Percentiles rank a stretch among this genome's conserved stretches.
Evolutionary conservation across 1,140 invertebrate species (phyloP).

Genomic region (Ceratosolen fusciceps): DNA sequence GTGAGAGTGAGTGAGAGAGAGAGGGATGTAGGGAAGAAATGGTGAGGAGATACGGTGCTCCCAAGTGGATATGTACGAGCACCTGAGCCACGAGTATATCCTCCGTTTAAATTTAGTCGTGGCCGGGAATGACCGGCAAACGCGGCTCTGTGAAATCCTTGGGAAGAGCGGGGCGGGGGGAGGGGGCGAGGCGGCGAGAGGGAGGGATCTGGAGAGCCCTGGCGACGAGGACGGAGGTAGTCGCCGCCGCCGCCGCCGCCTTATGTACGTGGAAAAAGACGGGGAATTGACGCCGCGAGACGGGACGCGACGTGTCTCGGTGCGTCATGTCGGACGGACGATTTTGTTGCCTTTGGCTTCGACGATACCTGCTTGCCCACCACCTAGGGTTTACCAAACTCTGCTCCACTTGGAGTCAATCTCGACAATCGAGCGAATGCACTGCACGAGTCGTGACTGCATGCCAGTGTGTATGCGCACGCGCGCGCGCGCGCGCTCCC

Average conservation of each 20-base stretch:
- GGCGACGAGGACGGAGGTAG: background rate
- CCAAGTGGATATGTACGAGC: background rate
- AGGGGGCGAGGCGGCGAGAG: background rate
- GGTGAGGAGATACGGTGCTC: too few relatives aligned
- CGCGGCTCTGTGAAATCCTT: background rate
- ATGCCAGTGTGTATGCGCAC: too few relatives aligned
- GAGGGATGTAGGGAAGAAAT: background rate
- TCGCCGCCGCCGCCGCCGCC: background rate
- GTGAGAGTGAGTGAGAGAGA: conserved; percentile 8
- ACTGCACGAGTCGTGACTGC: too few relatives aligned
- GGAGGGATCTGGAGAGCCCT: background rate
- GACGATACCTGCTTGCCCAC: too few relatives aligned
- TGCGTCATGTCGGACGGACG: conserved; percentile 51
- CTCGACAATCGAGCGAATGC: too few relatives aligned
- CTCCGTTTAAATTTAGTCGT: background rate
- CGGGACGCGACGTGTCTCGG: conserved; percentile 46
- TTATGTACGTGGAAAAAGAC: conserved; percentile 25
- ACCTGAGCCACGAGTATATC: background rate
- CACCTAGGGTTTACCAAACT: too few relatives aligned
- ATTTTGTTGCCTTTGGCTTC: background rate
- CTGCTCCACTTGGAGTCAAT: too few relatives aligned
- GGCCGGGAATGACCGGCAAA: background rate
- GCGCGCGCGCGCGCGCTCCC: too few relatives aligned
- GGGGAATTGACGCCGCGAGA: conserved; percentile 14
- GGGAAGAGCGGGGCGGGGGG: background rate